Conservation (phyloP, 2,888 invertebrate genomes). For the Pherbina coryleti region DNA sequence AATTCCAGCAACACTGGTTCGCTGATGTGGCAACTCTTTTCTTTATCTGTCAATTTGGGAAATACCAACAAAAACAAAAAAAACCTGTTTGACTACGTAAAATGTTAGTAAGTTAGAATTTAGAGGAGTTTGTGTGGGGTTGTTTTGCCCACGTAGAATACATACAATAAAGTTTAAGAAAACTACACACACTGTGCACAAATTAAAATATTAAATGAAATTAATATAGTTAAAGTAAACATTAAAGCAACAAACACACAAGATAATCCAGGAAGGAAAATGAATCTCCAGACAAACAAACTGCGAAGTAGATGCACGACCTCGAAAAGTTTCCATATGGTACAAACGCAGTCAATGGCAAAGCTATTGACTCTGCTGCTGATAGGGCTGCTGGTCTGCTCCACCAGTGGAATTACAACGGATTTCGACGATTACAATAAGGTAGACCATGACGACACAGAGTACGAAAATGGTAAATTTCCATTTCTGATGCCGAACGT, state of each 20-base stretch:
- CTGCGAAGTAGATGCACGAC: not conserved
- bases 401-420: slow-evolving; percentile 20
- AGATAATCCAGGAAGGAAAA: not conserved
- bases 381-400: not conserved
- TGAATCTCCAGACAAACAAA: slow-evolving; percentile 11
- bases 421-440: slow-evolving; percentile 19
- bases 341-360: not conserved
- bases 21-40: too few species aligned
- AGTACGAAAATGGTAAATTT: slow-evolving; percentile 70
- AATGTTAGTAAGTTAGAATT: not conserved
- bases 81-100: not conserved
- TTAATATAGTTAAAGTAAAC: not conserved
- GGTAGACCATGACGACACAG: not conserved
- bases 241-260: not conserved
- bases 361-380: not conserved
- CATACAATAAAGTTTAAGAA: slow-evolving; percentile 8
- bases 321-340: slow-evolving; percentile 5
- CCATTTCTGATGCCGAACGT: slow-evolving; percentile 87
- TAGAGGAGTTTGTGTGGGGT: not conserved
- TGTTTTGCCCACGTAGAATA: slow-evolving; percentile 19
- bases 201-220: not conserved
- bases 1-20: too few species aligned
- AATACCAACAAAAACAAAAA: not conserved
- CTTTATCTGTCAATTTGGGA: not conserved
- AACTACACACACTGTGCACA: not conserved